Conservation (phyloP, 1,140 invertebrate genomes). For the Brachionus calyciflorus region DNA sequence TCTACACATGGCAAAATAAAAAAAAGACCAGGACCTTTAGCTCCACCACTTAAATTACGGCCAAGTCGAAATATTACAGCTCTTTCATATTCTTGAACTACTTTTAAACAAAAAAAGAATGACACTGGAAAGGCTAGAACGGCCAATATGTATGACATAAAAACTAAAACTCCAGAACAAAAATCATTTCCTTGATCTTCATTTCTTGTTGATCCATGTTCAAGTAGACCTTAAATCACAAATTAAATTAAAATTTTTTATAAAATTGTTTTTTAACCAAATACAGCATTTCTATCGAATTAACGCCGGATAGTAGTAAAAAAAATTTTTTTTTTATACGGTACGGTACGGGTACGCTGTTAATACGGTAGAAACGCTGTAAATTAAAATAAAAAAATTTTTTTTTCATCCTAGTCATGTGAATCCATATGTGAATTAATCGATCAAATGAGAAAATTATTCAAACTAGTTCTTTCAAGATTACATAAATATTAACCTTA, state of each 20-base stretch:
- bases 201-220: neutral
- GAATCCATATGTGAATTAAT: no score
- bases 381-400: no score
- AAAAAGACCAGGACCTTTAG: conserved; percentile 48
- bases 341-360: no score
- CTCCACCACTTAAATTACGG: conserved; percentile 9
- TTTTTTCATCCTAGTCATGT: no score
- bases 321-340: no score
- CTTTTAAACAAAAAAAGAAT: conserved; percentile 43
- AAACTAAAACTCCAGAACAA: conserved; percentile 29
- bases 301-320: no score
- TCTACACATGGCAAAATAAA: conserved; percentile 49
- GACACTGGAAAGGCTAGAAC: conserved; percentile 43
- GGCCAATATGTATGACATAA: conserved; percentile 1
- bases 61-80: conserved; percentile 46
- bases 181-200: conserved; percentile 9
- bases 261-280: no score
- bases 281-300: no score
- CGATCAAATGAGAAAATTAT: no score
- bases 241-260: neutral
- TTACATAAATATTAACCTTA: no score
- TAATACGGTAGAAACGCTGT: no score
- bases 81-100: conserved; percentile 48
- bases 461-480: no score
- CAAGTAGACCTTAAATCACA: neutral